A percentile compares a stretch with the other conserved stretches of the same genome.
Conservation (phyloP, 2,888 invertebrate species). For the Onthophagus sagittarius region DNA sequence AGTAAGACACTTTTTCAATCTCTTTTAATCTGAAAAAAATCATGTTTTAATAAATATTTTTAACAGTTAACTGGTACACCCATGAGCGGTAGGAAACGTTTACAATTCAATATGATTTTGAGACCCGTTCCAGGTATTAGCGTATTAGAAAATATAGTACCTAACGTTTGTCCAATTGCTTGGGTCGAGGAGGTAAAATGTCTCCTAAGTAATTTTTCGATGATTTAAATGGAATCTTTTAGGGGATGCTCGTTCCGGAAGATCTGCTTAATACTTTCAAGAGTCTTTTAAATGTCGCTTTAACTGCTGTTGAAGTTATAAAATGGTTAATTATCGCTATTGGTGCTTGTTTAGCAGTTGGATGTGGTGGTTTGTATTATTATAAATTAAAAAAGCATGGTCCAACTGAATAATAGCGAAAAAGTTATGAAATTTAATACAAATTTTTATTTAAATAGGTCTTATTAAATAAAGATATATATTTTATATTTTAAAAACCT, state of each 20-base stretch:
- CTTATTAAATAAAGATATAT: background rate
- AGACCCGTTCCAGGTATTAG: conserved; percentile 51
- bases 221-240: background rate
- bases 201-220: background rate
- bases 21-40: background rate
- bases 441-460: background rate
- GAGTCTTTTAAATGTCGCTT: background rate
- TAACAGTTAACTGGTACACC: conserved; percentile 59
- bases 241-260: conserved; percentile 4
- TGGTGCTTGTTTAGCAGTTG: background rate
- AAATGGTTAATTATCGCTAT: background rate
- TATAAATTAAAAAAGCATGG: background rate
- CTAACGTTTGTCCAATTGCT: conserved; percentile 54
- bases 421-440: background rate
- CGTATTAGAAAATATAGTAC: conserved; percentile 49
- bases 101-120: conserved; percentile 63
- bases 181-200: conserved; percentile 63
- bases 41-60: background rate
- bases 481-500: too few species aligned
- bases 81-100: conserved; percentile 57
- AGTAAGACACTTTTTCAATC: conserved; percentile 52
- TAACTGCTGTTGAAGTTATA: background rate
- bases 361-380: background rate
- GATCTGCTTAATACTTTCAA: background rate
- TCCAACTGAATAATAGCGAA: background rate